A percentile compares a stretch with the other conserved stretches of the same genome.
Conservation (phyloP, 2,797 vertebrate genomes). For the Eulemur albifrons region DNA sequence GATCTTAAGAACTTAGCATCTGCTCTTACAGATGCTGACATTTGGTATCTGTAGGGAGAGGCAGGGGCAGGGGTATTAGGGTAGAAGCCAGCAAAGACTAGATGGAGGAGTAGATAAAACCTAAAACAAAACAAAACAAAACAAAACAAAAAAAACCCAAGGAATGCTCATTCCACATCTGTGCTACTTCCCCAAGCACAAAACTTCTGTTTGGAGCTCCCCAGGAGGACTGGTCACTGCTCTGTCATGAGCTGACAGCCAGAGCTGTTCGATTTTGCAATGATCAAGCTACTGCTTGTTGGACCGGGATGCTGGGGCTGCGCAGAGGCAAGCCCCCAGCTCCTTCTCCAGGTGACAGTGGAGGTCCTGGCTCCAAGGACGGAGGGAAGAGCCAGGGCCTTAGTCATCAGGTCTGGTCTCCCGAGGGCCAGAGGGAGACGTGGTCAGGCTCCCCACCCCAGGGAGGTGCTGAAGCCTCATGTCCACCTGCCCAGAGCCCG, state of each 20-base stretch:
- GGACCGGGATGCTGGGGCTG: neutral
- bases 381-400: neutral
- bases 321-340: neutral
- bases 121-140: neutral
- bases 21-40: neutral
- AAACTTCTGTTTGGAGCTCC: neutral
- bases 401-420: neutral
- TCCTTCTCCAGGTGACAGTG: neutral
- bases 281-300: neutral
- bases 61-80: neutral
- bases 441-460: neutral
- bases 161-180: neutral
- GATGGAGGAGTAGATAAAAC: neutral
- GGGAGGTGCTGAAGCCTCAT: neutral
- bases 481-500: neutral
- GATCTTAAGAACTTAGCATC: neutral
- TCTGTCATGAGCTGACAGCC: neutral
- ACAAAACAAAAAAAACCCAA: neutral
- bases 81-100: neutral
- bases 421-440: fast-evolving
- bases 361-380: neutral
- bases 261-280: neutral
- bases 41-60: neutral
- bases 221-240: neutral
- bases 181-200: neutral